Evolutionary conservation across 2,797 vertebrate genomes (phyloP).

Genomic region (Pangasius larnaudii): DNA sequence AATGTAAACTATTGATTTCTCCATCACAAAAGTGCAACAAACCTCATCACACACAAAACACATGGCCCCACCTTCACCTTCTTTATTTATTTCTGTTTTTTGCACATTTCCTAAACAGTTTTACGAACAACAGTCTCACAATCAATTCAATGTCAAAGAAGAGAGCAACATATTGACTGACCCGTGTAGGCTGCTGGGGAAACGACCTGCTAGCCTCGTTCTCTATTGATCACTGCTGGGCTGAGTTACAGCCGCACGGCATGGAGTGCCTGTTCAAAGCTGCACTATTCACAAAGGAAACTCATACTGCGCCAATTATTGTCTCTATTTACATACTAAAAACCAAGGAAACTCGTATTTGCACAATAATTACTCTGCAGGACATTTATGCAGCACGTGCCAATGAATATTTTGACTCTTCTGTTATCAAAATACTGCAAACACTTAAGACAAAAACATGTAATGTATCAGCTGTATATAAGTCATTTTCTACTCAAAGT

Average conservation of each 20-base stretch:
- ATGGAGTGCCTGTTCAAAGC: slow-evolving; percentile 52
- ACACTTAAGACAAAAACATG: background rate
- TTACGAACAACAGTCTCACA: slow-evolving; percentile 52
- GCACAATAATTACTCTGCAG: slow-evolving; percentile 34
- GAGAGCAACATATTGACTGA: slow-evolving; percentile 67
- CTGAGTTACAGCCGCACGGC: slow-evolving; percentile 58
- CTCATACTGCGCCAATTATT: slow-evolving; percentile 38
- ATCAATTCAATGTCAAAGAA: slow-evolving; percentile 64
- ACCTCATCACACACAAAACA: background rate
- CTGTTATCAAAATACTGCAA: slow-evolving; percentile 5
- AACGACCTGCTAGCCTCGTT: slow-evolving; percentile 56
- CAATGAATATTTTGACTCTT: slow-evolving; percentile 25
- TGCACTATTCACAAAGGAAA: slow-evolving; percentile 50
- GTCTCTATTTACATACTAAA: slow-evolving; percentile 43
- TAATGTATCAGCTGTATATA: background rate
- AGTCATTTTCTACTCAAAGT: background rate
- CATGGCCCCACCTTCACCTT: slow-evolving; percentile 4
- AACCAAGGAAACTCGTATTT: slow-evolving; percentile 33
- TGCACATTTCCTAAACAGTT: slow-evolving; percentile 55
- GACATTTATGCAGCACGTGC: background rate
- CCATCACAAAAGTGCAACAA: background rate
- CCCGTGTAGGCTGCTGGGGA: slow-evolving; percentile 58
- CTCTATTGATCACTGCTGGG: slow-evolving; percentile 61
- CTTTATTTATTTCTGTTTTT: slow-evolving; percentile 42
- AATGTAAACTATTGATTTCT: background rate